A percentile compares a stretch with the other conserved stretches of the same genome.
phyloP scores from a whole-genome alignment of 2,888 invertebrate genomes.

The Tenthredo livida region DNA sequence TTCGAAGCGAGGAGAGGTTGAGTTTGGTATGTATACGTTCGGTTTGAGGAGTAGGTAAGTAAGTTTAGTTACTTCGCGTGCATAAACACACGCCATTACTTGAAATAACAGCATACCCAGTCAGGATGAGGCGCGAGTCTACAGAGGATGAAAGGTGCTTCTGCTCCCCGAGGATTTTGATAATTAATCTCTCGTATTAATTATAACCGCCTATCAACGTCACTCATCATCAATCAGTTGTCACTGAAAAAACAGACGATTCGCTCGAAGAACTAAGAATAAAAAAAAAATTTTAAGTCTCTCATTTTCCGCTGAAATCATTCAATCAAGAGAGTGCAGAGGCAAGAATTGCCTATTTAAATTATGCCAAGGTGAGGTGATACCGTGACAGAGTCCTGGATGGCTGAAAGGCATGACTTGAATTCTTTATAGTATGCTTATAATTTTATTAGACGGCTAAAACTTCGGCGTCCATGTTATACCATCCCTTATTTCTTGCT shows the following conservation, averaged over 20 bases:
- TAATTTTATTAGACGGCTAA: background rate
- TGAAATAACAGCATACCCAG: conserved; percentile 65
- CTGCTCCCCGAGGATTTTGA: conserved; percentile 35
- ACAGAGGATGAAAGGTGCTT: conserved; percentile 31
- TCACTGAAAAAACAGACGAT: background rate
- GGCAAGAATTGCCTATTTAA: background rate
- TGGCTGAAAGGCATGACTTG: background rate
- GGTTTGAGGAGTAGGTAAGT: conserved; percentile 66
- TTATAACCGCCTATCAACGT: conserved; percentile 31
- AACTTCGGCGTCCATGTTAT: no score
- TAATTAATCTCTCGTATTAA: conserved; percentile 49
- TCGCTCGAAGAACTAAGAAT: background rate
- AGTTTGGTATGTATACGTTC: conserved; percentile 62
- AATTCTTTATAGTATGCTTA: background rate
- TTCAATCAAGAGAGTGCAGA: background rate
- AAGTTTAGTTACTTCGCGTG: conserved; percentile 71
- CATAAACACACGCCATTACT: conserved; percentile 71
- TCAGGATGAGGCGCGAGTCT: conserved; percentile 5
- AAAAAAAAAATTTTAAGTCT: background rate
- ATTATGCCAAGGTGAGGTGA: background rate
- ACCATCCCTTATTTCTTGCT: background rate
- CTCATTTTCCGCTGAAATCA: background rate
- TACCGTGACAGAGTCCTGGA: background rate
- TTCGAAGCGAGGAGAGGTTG: conserved; percentile 64
- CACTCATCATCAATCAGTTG: conserved; percentile 27